Base-by-base conservation (phyloP, 1,140 invertebrate species). In the Triops cancriformis region DNA sequence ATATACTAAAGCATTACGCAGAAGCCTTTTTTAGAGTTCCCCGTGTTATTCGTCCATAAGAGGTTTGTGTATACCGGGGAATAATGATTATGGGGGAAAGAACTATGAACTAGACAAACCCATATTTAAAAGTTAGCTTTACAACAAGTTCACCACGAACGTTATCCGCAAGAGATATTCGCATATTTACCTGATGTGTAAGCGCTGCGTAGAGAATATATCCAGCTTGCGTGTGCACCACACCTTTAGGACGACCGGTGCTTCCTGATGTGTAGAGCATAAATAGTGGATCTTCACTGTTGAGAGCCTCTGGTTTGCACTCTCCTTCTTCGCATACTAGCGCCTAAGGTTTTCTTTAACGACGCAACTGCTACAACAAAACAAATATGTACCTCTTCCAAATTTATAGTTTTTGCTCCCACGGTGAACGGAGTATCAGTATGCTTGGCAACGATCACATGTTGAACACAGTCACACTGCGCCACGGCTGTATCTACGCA, bases 191-290 rank as follows among this genome's bases (percentile, higher is more conserved):
- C 80, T 87, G 83, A 77, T 87, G 85, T 11, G 87, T 89, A 11
- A 87, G 79, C 26, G 83, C 80, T 11, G 87, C 82, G 80, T 88
- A 88, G 7, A 88, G 80, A n/a, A 89, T 82, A 82, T 89, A 89
- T 0, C 88, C 88, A 1, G 85, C 88, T 28, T 84, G 84, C 1
- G 86, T 84, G 80, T 89, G 88, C 12, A 85, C 82, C 11, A 89
- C 81, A n/a, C 88, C 88, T 82, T 89, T 89, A 7, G 88, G 88
- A 79, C 86, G 85, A 1, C 88, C 88, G 5, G 88, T 88, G 77
- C 86, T 87, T 26, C 88, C 88, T 41, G 87, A 88, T 6, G 88
- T 89, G 81, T 89, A 89, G 28, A 89, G 81, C 81, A 88, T 85
- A 80, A 88, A 89, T 26, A 89, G 82, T 14, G 84, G 83, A 83